Evolutionary conservation across 2,113 vertebrate genomes (phyloP), one percentile per base, ranked within the genome.

Genomic region (Donacobius atricapilla): DNA sequence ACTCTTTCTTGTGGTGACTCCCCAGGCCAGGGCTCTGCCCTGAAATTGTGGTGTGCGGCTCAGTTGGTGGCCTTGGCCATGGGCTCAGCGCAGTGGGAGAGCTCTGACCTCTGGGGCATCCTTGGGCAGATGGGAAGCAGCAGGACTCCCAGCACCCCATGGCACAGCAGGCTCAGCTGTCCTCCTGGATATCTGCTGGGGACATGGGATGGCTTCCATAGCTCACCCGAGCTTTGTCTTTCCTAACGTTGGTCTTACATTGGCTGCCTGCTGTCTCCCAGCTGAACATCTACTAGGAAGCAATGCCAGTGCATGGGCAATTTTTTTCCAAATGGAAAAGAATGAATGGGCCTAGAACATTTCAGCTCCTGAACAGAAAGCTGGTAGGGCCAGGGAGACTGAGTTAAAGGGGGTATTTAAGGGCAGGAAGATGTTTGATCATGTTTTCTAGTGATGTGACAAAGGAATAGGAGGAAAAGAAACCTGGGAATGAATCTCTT

Each of bases 31-130:
- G 51, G 33, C 54, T 79, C 79, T 93, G 63, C 66, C 53, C 44
- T 92, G 76, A 47, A 90, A 35, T 83, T 83, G 44, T 56, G 45
- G n/a, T 33, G 18, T 39, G 76, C 45, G 72, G 40, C 68, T 94
- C 83, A 27, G 35, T 6, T 83, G 90, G 87, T 94, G 94, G 95
- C 81, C 84, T 69, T 87, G 90, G 63, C 84, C 77, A 20, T 3
- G 9, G 53, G 45, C 87, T 90, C n/a, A 42, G 80, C 37, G 8
- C 54, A 57, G 58, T 2, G 4, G 71, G 44, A 73, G 63, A 50
- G 24, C 1, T 0, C 50, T 69, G 80, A 40, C 20, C 48, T 60
- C 63, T 2, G 0, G 10, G 40, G 4, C 2, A 6, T 68, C 42
- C 39, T 60, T 0, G 0, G 68, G 61, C 65, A 83, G 39, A 42